Evolutionary conservation across 2,113 vertebrate species (phyloP), one percentile per base, ranked within the genome.

Genomic region (Potamarius usumacintae): DNA sequence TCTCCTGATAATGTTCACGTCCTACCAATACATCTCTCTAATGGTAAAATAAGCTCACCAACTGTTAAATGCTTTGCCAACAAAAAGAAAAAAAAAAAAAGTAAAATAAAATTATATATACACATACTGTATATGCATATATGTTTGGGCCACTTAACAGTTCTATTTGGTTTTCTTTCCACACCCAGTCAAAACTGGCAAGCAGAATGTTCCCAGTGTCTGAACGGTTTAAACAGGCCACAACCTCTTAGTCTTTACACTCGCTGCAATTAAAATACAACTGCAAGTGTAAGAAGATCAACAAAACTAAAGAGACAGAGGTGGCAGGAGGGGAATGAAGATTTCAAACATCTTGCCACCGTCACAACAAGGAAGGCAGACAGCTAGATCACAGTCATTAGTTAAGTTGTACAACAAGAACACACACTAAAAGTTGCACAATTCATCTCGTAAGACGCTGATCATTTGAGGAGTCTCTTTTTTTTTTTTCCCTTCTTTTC

Each of bases 21-120:
- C 94, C 96, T 96, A 96, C 96, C 94, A 96, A 95, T 95, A 94
- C 94, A 95, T 94, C 94, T 95, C 90, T 94, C 94, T 97, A 96
- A 94, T 95, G 95, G 96, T 95, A 96, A 95, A 96, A 96, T 94
- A 94, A 96, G 93, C 92, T 92, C 94, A 96, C 88, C 93, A 94
- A 94, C 82, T 92, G 92, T 92, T 95, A 95, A 95, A 95, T 91
- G 92, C 93, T 91, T 91, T 88, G 90, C 89, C 69, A 77, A 90
- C 89, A 83, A 82, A 88, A 76, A 90, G 87, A 91, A 88, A 30
- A 30, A 89, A 88, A 90, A 85, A n/a, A 10, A 86, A 91, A 89
- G 88, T 90, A 89, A 94, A 92, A 92, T 88, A 89, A 93, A 93
- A 92, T 94, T 93, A 93, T 91, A 94, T 91, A 93, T 93, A 94